A percentile compares a stretch with the other conserved stretches of the same genome.
These are phyloP conservation scores for Penaeus indicus DNA, from an alignment of 1,140 invertebrate genomes.

Conservation along the genomic window DNA sequence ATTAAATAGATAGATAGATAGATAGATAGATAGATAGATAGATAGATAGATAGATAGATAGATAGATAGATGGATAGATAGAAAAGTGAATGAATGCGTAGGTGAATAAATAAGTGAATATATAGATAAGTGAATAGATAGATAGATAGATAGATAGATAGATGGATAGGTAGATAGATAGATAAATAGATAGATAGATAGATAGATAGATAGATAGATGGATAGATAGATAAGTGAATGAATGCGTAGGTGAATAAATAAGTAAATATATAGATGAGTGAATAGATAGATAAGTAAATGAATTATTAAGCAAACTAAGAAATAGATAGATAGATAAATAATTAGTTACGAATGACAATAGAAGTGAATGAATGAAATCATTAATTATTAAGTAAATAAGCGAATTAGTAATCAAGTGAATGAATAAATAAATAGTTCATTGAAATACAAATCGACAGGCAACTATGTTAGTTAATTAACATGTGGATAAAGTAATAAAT, in stretches of 20 bases:
- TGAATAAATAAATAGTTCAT: no score
- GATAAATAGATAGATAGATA: neutral
- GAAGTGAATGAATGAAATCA: neutral
- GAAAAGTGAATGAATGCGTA: neutral
- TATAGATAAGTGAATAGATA: neutral
- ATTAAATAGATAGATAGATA: no score
- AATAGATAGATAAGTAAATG: no score
- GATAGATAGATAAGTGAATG: neutral
- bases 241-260: neutral
- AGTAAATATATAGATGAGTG: no score
- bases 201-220: neutral
- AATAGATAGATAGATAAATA: no score
- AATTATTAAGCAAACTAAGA: no score
- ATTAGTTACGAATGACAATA: neutral
- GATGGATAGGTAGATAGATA: neutral
- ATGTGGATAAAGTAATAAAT: no score
- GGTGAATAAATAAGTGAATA: neutral
- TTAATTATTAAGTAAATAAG: neutral
- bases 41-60: no score
- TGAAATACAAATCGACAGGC: no score
- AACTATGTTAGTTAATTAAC: no score
- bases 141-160: neutral
- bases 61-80: neutral
- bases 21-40: no score
- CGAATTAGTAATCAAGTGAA: no score